These are phyloP conservation scores for Oreochromis aureus DNA, from an alignment of 2,113 vertebrate species.

Conservation along the genomic window DNA sequence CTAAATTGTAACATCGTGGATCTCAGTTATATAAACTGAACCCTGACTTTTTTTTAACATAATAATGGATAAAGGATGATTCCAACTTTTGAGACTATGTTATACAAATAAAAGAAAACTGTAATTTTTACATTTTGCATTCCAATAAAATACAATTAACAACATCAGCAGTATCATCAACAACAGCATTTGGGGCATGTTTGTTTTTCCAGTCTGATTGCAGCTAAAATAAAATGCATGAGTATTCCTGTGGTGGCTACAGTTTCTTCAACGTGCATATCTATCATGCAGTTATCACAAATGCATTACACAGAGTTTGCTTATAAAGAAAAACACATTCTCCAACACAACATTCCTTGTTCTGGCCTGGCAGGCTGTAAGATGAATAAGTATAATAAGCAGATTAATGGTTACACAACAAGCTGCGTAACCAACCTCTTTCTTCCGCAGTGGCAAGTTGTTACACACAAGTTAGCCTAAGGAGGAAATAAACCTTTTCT, in stretches of 20 bases:
- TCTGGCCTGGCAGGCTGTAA: background rate
- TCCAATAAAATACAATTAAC: background rate
- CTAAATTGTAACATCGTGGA: background rate
- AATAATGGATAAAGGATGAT: background rate
- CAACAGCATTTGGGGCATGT: background rate
- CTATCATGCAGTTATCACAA: background rate
- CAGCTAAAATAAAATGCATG: background rate
- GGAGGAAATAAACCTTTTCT: background rate
- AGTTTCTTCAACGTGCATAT: background rate
- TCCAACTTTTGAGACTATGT: background rate
- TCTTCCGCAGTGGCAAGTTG: conserved; percentile 1
- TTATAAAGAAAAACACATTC: background rate
- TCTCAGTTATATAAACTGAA: background rate
- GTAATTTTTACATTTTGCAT: background rate
- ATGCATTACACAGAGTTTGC: background rate
- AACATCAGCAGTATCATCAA: background rate
- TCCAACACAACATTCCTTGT: conserved; percentile 33
- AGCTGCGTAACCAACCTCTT: conserved; percentile 22
- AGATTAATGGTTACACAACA: conserved; percentile 68
- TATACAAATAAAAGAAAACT: background rate
- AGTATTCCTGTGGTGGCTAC: background rate
- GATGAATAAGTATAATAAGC: conserved; percentile 43
- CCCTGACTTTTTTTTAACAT: background rate
- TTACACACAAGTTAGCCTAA: background rate
- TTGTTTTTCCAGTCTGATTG: background rate